Percentiles rank a stretch among this genome's conserved stretches.
These are phyloP conservation scores for Nibea albiflora DNA, from an alignment of 2,113 vertebrate species.

Conservation along the genomic window DNA sequence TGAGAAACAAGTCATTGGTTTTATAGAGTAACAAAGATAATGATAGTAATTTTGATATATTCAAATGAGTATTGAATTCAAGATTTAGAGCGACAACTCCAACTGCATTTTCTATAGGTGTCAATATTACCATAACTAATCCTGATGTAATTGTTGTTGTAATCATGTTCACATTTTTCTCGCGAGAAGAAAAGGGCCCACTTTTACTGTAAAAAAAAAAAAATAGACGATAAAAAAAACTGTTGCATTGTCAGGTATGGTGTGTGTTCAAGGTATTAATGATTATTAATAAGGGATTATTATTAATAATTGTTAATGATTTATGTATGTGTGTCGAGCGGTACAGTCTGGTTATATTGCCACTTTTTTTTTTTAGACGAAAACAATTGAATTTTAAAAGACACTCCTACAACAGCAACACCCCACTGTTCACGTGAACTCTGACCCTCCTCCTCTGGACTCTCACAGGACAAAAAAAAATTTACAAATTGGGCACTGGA, in stretches of 20 bases:
- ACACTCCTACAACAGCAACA: constrained; percentile 46
- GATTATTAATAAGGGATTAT: constrained; percentile 78
- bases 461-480: constrained; percentile 12
- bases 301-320: constrained; percentile 81
- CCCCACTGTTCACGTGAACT: constrained; percentile 58
- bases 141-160: constrained; percentile 78
- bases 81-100: constrained; percentile 73
- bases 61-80: constrained; percentile 71
- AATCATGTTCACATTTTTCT: constrained; percentile 75
- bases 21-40: constrained; percentile 82
- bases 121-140: constrained; percentile 79
- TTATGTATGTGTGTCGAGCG: constrained; percentile 74
- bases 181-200: constrained; percentile 63
- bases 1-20: constrained; percentile 73
- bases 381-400: constrained; percentile 58
- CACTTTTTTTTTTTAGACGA: constrained; percentile 57
- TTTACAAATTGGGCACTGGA: constrained; percentile 72
- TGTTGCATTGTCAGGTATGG: constrained; percentile 75
- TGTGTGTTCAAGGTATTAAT: constrained; percentile 76
- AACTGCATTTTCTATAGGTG: constrained; percentile 81
- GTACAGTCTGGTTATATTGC: constrained; percentile 73
- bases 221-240: constrained; percentile 51
- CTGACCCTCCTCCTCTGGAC: constrained; percentile 67
- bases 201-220: constrained; percentile 65
- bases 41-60: constrained; percentile 84